Percentiles rank a stretch among this genome's conserved stretches.
Evolutionary conservation across 2,888 invertebrate genomes (phyloP).

Genomic region (Mylabris sibirica): DNA sequence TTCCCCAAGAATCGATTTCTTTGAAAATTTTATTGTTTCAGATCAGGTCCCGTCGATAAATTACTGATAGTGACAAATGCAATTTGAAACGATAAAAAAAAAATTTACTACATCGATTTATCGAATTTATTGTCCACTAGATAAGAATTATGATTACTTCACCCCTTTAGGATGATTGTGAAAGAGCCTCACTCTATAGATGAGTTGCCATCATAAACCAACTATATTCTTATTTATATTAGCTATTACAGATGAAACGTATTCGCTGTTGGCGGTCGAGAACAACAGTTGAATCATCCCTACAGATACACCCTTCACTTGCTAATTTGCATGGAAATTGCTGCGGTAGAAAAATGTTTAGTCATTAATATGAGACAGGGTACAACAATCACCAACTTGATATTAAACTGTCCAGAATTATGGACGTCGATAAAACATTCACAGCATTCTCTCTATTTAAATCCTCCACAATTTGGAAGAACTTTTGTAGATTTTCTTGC

Average conservation of each 20-base stretch:
- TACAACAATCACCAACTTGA: slow-evolving; percentile 10
- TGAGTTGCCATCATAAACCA: not conserved
- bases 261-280: slow-evolving; percentile 1
- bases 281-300: slow-evolving; percentile 20
- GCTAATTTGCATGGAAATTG: slow-evolving; percentile 19
- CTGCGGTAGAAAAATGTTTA: slow-evolving; percentile 13
- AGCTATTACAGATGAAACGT: not conserved
- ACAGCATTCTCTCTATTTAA: not conserved
- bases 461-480: not conserved
- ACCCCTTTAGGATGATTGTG: not conserved
- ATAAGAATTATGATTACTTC: not conserved
- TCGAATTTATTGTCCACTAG: not conserved
- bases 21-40: slow-evolving; percentile 43
- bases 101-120: not conserved
- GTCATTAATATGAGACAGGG: slow-evolving; percentile 11
- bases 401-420: slow-evolving; percentile 2
- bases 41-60: slow-evolving; percentile 23
- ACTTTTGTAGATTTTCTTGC: not conserved
- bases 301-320: slow-evolving; percentile 3
- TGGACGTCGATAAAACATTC: not conserved
- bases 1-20: slow-evolving; percentile 42
- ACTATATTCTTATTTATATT: slow-evolving; percentile 2
- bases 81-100: not conserved
- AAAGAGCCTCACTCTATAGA: not conserved
- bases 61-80: slow-evolving; percentile 22